These are phyloP conservation scores for Pteronotus mesoamericanus DNA, from an alignment of 2,797 vertebrate genomes.

Conservation along the genomic window DNA sequence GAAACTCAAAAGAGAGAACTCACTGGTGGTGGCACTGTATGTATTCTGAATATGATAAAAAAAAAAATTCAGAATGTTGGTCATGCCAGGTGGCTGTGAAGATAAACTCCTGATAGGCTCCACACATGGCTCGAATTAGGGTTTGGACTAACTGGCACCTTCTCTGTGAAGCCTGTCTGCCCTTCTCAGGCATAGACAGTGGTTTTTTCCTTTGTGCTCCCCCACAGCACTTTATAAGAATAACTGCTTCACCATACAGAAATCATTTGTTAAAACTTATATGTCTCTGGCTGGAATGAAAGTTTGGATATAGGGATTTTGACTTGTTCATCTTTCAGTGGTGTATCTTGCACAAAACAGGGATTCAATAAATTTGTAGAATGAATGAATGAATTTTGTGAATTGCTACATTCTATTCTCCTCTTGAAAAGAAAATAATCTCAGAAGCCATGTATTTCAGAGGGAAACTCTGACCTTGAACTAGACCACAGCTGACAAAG, in stretches of 20 bases:
- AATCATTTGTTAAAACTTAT: neutral
- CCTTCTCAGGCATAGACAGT: neutral
- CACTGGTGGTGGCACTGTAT: neutral
- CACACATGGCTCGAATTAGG: neutral
- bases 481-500: neutral
- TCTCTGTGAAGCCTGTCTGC: neutral
- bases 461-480: neutral
- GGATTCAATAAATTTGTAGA: neutral
- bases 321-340: neutral
- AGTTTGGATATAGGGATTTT: neutral
- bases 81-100: neutral
- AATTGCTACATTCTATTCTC: neutral
- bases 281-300: neutral
- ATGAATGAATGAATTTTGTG: neutral
- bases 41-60: neutral
- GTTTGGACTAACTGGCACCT: neutral
- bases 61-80: neutral
- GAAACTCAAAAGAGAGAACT: neutral
- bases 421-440: neutral
- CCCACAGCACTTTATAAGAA: neutral
- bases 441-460: neutral
- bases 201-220: neutral
- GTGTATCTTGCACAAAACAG: neutral
- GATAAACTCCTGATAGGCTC: neutral
- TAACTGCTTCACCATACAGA: neutral